Conservation (phyloP, 2,888 invertebrate species). For the Glomeris marginata region DNA sequence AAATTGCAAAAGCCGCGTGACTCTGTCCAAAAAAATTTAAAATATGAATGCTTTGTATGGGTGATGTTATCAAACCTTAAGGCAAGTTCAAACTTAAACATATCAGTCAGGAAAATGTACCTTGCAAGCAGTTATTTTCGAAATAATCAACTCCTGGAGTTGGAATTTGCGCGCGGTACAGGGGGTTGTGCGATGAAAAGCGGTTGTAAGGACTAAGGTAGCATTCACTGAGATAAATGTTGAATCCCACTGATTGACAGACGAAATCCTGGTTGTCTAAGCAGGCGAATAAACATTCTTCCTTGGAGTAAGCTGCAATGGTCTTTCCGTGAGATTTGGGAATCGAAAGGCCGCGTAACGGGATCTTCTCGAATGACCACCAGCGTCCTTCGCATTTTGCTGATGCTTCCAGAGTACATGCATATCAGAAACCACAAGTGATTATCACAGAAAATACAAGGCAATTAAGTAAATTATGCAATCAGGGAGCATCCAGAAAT, state of each 20-base stretch:
- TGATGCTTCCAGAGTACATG: no score
- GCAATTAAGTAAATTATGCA: not conserved
- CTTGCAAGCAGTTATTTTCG: slow-evolving; percentile 8
- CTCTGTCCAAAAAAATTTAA: slow-evolving; percentile 3
- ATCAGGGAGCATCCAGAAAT: not conserved
- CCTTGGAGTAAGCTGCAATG: slow-evolving; percentile 4
- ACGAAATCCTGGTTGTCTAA: slow-evolving; percentile 7
- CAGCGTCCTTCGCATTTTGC: no score
- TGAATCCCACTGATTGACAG: slow-evolving; percentile 9
- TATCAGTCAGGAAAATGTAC: not conserved
- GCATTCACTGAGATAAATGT: slow-evolving; percentile 8
- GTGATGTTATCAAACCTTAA: not conserved
- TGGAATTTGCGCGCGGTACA: not conserved
- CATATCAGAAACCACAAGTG: not conserved
- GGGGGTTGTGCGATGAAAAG: slow-evolving; percentile 2
- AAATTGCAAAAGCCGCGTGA: slow-evolving; percentile 10
- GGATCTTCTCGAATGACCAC: slow-evolving; percentile 9
- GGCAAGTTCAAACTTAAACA: not conserved
- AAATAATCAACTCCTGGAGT: slow-evolving; percentile 4
- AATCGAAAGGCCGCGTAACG: not conserved
- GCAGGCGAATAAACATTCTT: slow-evolving; percentile 11
- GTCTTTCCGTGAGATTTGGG: not conserved
- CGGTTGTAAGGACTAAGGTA: slow-evolving; percentile 5
- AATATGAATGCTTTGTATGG: not conserved
- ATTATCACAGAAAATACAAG: not conserved